A percentile compares a stretch with the other conserved stretches of the same genome.
Conservation (phyloP, 1,140 invertebrate species). For the Drosophila dunni region DNA sequence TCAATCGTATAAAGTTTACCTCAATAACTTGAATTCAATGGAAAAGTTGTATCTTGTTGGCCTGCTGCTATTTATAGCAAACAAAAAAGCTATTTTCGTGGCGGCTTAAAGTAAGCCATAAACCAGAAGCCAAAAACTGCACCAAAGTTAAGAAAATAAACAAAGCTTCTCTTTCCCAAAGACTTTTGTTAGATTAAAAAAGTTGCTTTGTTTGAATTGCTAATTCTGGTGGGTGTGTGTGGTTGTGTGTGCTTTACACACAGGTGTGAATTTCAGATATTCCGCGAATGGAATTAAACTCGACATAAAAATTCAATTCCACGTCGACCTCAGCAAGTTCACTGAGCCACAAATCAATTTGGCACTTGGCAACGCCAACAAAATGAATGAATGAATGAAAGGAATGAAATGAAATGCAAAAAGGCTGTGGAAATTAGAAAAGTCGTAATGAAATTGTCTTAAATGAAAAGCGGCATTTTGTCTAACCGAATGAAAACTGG, state of each 20-base stretch:
- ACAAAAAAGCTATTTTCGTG: neutral
- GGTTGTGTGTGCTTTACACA: neutral
- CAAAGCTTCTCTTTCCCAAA: conserved; percentile 10
- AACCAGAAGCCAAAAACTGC: neutral
- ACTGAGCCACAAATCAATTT: conserved; percentile 74
- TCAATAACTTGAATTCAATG: conserved; percentile 14
- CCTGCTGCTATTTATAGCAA: neutral
- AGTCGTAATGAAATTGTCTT: conserved; percentile 3
- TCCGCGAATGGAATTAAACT: conserved; percentile 8
- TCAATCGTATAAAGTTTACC: conserved; percentile 30
- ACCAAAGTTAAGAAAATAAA: conserved; percentile 9
- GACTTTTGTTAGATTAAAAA: conserved; percentile 47
- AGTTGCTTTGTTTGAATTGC: conserved; percentile 52
- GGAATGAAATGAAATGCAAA: conserved; percentile 1
- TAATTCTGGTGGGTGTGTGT: conserved; percentile 26
- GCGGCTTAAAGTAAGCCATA: neutral
- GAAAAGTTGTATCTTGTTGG: conserved; percentile 23
- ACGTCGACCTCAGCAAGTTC: conserved; percentile 40
- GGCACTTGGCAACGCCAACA: conserved; percentile 36
- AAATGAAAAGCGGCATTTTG: conserved; percentile 5
- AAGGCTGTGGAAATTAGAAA: conserved; percentile 7
- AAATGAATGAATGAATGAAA: conserved; percentile 35
- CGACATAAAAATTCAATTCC: conserved; percentile 62
- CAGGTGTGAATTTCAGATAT: conserved; percentile 32
- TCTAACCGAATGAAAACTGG: neutral